Base-by-base conservation (phyloP, 2,113 vertebrate species). In the Aldabrachelys gigantea region DNA sequence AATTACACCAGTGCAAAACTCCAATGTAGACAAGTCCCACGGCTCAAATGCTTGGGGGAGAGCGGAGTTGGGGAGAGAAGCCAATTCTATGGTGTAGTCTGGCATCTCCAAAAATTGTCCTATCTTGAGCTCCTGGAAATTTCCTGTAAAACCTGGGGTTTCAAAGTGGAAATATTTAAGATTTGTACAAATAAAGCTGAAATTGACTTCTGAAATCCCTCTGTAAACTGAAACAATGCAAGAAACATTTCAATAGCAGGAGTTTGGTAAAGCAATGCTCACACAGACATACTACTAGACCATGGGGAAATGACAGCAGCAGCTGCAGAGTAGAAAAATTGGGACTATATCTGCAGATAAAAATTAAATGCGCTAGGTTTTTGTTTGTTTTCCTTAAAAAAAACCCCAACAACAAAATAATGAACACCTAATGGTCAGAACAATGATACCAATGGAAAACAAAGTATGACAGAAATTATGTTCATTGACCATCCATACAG, bases 231-330 rank as follows among this genome's bases (percentile, higher is more conserved):
- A 72, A 81, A 80, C 93, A 80, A 92, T 59, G 93, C 88, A 93
- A 83, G 91, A 95, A 97, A 87, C n/a, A 86, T 91, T 95, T 56
- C 47, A 95, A 97, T 95, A 97, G 96, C 92, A 89, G 78, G 27
- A 82, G 76, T 75, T 56, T 27, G 54, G 54, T 88, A 91, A 96
- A 93, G 8, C 27, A 56, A 81, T 52, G 57, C 62, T 92, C 94
- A 96, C 1, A 90, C 2, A 25, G 80, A 80, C 84, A 7, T 84
- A 35, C 62, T 82, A 91, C 94, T 88, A 80, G 76, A 69, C 50
- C 21, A 54, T 38, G 35, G 49, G 27, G 31, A 94, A 87, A 72
- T 82, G 93, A 84, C 78, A 87, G 35, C 93, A 95, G 62, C 95
- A 95, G 93, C 95, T 97, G 94, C 87, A 86, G 80, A 95, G 91